A percentile compares a stretch with the other conserved stretches of the same genome.
phyloP scores from a whole-genome alignment of 1,140 invertebrate genomes.

The Nephila pilipes region DNA sequence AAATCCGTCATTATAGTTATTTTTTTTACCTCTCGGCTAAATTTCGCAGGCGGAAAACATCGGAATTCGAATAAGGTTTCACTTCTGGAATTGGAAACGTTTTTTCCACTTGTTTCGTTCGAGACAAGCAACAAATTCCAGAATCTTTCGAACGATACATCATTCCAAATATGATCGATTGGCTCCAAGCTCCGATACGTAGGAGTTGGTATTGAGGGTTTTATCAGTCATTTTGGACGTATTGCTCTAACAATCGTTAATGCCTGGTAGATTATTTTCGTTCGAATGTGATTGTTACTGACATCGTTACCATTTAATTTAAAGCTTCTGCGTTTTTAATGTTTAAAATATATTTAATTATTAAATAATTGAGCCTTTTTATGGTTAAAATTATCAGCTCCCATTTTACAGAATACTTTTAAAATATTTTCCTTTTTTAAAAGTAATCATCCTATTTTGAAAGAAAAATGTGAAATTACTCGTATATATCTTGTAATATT shows the following conservation, averaged over 20 bases:
- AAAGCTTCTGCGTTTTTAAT: too few species aligned
- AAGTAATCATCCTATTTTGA: too few species aligned
- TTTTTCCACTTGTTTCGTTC: neutral
- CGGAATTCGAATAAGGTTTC: conserved; percentile 1
- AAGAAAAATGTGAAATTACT: too few species aligned
- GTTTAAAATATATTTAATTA: too few species aligned
- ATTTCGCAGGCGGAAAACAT: neutral
- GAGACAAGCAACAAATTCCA: conserved; percentile 13
- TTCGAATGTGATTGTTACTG: neutral
- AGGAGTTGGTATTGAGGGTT: conserved; percentile 6
- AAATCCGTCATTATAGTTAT: too few species aligned
- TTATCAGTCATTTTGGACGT: conserved; percentile 21
- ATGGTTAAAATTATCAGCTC: too few species aligned
- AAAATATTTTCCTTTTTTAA: too few species aligned
- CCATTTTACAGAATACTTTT: too few species aligned
- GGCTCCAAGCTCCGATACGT: neutral
- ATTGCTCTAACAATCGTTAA: neutral
- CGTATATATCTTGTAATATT: too few species aligned
- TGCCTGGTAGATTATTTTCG: neutral
- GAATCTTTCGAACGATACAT: neutral
- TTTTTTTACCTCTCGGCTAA: neutral
- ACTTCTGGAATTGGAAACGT: conserved; percentile 15
- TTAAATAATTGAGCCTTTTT: too few species aligned
- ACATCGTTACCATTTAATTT: neutral
- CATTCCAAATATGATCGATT: conserved; percentile 30